Percentiles rank a stretch among this genome's conserved stretches.
phyloP scores from a whole-genome alignment of 2,888 invertebrate species.

The Phanerotoma sp. region DNA sequence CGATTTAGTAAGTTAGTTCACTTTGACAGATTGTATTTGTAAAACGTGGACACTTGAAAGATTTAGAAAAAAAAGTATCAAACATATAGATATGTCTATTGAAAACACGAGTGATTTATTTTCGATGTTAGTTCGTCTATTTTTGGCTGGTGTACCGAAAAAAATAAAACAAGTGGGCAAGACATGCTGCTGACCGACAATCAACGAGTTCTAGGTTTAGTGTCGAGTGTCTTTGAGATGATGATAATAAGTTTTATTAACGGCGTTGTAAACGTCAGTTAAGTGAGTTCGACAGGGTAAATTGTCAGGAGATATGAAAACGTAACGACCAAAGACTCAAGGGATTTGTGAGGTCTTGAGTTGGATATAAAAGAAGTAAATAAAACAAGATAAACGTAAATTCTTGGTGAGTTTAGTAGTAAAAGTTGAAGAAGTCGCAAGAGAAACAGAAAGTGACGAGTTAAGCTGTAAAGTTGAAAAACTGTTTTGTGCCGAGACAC shows the following conservation, averaged over 20 bases:
- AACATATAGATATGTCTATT: neutral
- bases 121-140: neutral
- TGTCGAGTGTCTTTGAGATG: conserved; percentile 11
- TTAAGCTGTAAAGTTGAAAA: neutral
- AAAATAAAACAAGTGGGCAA: conserved; percentile 18
- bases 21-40: no score
- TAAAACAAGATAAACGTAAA: neutral
- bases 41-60: no score
- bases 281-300: no score
- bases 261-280: neutral
- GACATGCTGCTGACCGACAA: conserved; percentile 10
- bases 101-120: neutral
- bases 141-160: conserved; percentile 17
- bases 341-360: neutral
- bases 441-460: neutral
- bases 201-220: conserved; percentile 19
- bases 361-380: neutral
- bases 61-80: no score
- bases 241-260: conserved; percentile 1
- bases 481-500: conserved; percentile 6
- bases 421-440: neutral
- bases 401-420: neutral
- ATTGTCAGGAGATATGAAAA: no score
- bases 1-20: no score
- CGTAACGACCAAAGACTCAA: neutral